Conservation (phyloP, 2,113 vertebrate genomes). For the Sorex fumeus region DNA sequence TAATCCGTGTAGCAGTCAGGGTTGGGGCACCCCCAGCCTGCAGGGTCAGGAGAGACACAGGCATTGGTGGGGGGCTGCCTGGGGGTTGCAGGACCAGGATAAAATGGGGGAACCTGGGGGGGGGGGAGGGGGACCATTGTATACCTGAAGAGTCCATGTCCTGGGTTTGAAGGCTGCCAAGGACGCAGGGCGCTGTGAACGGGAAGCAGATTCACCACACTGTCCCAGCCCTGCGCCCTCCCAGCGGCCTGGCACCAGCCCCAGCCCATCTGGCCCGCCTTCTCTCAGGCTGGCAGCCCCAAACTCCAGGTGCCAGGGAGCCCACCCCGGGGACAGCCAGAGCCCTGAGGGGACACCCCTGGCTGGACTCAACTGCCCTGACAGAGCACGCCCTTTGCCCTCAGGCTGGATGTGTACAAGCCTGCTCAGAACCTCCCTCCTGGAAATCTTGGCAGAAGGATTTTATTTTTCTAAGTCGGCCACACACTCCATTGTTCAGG, state of each 20-base stretch:
- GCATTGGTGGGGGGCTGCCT: not conserved
- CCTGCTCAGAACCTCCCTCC: too few relatives aligned
- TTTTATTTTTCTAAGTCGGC: too few relatives aligned
- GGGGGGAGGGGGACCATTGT: not conserved
- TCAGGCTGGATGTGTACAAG: too few relatives aligned
- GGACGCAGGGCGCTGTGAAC: not conserved
- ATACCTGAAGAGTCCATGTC: not conserved
- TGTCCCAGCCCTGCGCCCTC: too few relatives aligned
- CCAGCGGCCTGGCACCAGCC: not conserved
- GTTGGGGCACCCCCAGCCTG: slow-evolving; percentile 81
- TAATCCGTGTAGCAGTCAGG: slow-evolving; percentile 89
- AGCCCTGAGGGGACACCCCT: too few relatives aligned
- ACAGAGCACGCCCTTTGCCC: too few relatives aligned
- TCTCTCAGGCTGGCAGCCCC: not conserved
- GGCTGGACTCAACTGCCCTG: too few relatives aligned
- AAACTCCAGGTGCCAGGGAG: not conserved
- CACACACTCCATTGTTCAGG: too few relatives aligned
- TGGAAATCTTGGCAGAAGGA: too few relatives aligned
- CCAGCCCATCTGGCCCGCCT: not conserved
- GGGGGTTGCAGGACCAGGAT: too few relatives aligned
- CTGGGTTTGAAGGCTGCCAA: not conserved
- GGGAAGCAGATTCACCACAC: fast-evolving
- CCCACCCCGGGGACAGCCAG: too few relatives aligned
- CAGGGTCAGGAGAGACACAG: not conserved
- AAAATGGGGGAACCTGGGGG: not conserved